A percentile compares a stretch with the other conserved stretches of the same genome.
Conservation (phyloP, 1,140 invertebrate genomes). For the Ylistrum balloti region DNA sequence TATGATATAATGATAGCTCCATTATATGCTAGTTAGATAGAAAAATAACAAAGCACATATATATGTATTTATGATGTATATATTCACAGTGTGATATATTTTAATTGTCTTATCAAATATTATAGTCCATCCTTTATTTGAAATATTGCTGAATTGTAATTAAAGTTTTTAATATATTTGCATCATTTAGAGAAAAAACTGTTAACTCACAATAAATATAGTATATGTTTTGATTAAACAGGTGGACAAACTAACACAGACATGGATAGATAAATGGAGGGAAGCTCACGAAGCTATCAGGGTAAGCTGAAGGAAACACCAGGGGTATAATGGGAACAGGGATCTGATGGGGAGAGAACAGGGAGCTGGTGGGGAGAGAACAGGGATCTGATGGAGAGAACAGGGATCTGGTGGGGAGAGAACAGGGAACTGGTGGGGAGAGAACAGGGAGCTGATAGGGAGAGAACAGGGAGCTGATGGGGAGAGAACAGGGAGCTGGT, state of each 20-base stretch:
- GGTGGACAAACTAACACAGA: constrained; percentile 74
- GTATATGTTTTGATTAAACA: constrained; percentile 44
- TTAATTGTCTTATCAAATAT: background rate
- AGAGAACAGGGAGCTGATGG: background rate
- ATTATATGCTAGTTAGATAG: no score
- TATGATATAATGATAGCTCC: no score
- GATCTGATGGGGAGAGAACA: background rate
- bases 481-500: background rate
- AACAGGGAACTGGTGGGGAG: background rate
- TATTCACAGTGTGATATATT: no score
- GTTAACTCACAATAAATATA: background rate
- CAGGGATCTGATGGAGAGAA: background rate
- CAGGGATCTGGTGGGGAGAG: background rate
- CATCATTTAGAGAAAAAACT: background rate
- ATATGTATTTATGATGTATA: no score
- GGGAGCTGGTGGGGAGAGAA: background rate
- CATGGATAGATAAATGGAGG: constrained; percentile 80
- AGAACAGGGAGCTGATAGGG: no score
- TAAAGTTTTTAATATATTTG: no score
- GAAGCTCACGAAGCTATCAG: constrained; percentile 77
- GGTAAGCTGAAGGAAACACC: constrained; percentile 50
- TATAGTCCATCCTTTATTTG: no score
- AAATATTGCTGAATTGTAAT: no score
- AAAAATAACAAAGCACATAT: no score
- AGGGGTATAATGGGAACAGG: no score